phyloP scores from a whole-genome alignment of 2,888 invertebrate species.

The Smittia aterrima region DNA sequence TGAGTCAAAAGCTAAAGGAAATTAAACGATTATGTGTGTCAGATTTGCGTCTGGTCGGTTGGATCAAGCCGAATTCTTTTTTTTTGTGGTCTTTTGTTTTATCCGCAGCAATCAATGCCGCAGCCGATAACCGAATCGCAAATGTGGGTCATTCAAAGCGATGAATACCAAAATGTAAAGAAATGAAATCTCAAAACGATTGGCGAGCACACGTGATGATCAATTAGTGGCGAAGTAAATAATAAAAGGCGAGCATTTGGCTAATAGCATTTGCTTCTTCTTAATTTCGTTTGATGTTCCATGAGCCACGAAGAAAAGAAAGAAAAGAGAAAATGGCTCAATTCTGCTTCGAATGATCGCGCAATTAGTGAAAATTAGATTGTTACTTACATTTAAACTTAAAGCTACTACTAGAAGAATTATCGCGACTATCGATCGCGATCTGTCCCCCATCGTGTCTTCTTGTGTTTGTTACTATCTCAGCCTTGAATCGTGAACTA shows the following conservation, averaged over 20 bases:
- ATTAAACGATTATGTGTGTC: conserved; percentile 6
- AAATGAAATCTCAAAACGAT: neutral
- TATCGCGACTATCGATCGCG: conserved; percentile 36
- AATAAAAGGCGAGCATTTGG: too few species aligned
- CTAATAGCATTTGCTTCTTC: too few species aligned
- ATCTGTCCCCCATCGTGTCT: conserved; percentile 33
- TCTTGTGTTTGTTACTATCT: neutral
- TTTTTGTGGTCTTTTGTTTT: conserved; percentile 6
- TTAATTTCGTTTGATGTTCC: too few species aligned
- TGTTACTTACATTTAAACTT: conserved; percentile 39
- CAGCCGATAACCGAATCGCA: neutral
- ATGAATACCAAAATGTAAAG: neutral
- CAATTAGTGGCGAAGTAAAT: too few species aligned
- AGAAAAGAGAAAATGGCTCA: neutral
- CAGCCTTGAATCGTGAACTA: conserved; percentile 25
- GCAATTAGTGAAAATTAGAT: neutral
- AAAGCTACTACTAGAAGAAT: conserved; percentile 35
- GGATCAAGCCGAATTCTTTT: neutral
- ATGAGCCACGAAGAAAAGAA: neutral
- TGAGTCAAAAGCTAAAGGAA: neutral
- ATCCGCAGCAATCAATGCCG: conserved; percentile 2
- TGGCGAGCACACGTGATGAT: too few species aligned
- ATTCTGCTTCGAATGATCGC: neutral
- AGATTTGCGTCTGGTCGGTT: conserved; percentile 5
- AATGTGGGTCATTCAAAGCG: neutral